Evolutionary conservation across 1,140 invertebrate genomes (phyloP).

Genomic region (Cherax destructor): DNA sequence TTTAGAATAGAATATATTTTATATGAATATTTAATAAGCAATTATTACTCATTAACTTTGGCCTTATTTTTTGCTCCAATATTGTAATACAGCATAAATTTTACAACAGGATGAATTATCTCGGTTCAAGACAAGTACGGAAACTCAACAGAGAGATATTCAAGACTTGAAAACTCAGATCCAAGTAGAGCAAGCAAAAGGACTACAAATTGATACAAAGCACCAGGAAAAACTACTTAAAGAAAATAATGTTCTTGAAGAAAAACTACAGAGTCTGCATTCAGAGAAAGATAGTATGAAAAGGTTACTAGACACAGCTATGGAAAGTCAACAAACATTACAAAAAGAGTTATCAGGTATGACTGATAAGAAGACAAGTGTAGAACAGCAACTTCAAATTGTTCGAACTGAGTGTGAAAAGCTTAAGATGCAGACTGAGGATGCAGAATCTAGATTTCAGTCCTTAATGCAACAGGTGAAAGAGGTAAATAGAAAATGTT

Average conservation of each 20-base stretch:
- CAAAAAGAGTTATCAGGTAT: conserved; percentile 2
- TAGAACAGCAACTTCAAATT: not conserved
- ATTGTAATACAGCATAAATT: no score
- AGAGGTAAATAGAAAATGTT: not conserved
- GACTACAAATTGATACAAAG: not conserved
- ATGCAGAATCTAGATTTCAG: not conserved
- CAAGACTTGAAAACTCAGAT: not conserved
- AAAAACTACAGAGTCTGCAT: not conserved
- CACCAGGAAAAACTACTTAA: not conserved
- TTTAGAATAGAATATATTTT: no score
- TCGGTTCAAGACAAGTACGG: not conserved
- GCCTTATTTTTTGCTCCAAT: not conserved
- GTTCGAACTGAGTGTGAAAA: not conserved
- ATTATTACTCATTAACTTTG: no score
- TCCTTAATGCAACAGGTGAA: conserved; percentile 12
- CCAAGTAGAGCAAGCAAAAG: not conserved
- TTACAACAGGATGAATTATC: not conserved
- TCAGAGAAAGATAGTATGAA: not conserved
- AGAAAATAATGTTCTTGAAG: not conserved
- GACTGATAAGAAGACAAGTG: not conserved
- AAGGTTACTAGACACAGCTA: not conserved
- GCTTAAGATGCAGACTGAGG: not conserved
- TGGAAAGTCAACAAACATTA: not conserved
- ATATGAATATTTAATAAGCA: no score
- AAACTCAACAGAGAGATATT: not conserved